Evolutionary conservation across 1,140 invertebrate genomes (phyloP), one percentile per base, ranked within the genome.

Genomic region (Lutraria rhynchaena): DNA sequence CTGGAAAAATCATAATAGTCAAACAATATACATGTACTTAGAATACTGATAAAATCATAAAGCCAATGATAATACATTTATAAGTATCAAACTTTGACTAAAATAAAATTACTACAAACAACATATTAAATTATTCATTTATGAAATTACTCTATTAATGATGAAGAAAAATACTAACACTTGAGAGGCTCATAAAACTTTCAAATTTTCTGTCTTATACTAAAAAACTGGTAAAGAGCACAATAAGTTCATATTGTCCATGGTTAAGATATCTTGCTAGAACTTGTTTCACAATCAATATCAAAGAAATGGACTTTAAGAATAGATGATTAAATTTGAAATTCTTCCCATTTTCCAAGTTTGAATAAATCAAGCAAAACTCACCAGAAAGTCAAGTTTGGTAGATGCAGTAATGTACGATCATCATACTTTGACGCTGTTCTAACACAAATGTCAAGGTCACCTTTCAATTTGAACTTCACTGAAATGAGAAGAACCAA

Each of bases 341-440:
- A n/a, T n/a, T n/a, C n/a, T n/a, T n/a, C n/a, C n/a, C n/a, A n/a
- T n/a, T n/a, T n/a, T n/a, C n/a, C n/a, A n/a, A n/a, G n/a, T n/a
- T n/a, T n/a, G n/a, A n/a, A n/a, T n/a, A n/a, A n/a, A n/a, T n/a
- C 3, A 17, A 69, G 15, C 5, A 41, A 5, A 4, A 9, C 75
- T 78, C 41, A 78, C 75, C 44, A 53, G 63, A 41, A 78, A 86
- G 96, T 96, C 5, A 99, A 93, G 89, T 90, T 90, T 4, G 98
- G 98, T 71, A 99, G 93, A 89, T 99, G 96, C 4, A 99, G 91
- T 55, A 99, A 93, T 69, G 96, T 95, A 89, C 97, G 98, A 92
- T 99, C 98, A 93, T 99, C 98, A 93, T 99, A 99, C 92, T 99
- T 99, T 60, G 98, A 99, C 0, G 98, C 98, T 0, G 99, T 99